Evolutionary conservation across 2,888 invertebrate species (phyloP).

Genomic region (Corythucha ciliata): DNA sequence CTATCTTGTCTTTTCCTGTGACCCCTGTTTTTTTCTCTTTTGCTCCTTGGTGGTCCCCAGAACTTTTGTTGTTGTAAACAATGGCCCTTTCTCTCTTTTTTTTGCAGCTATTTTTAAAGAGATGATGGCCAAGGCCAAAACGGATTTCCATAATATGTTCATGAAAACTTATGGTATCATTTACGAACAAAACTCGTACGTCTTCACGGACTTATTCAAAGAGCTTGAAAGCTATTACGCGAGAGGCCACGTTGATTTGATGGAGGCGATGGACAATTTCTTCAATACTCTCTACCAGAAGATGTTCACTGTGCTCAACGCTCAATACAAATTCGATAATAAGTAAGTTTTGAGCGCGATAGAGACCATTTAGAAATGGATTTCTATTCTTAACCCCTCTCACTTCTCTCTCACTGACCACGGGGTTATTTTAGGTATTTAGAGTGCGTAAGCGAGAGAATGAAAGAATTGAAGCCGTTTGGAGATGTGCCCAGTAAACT

Average conservation of each 20-base stretch:
- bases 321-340: constrained; percentile 82
- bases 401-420: constrained; percentile 25
- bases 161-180: constrained; percentile 88
- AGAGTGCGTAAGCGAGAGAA: constrained; percentile 79
- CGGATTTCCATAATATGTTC: constrained; percentile 91
- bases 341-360: constrained; percentile 49
- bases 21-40: too few species aligned
- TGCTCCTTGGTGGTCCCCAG: too few species aligned
- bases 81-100: constrained; percentile 38
- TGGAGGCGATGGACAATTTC: constrained; percentile 82
- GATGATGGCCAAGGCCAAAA: constrained; percentile 69
- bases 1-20: too few species aligned
- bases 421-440: constrained; percentile 64
- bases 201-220: constrained; percentile 83
- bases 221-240: constrained; percentile 84
- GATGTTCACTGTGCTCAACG: constrained; percentile 91
- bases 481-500: constrained; percentile 90
- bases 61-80: too few species aligned
- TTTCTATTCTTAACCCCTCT: neutral
- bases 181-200: constrained; percentile 86
- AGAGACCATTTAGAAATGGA: neutral
- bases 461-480: constrained; percentile 89
- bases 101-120: constrained; percentile 81
- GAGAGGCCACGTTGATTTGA: constrained; percentile 72
- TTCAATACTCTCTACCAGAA: constrained; percentile 87